Evolutionary conservation across 2,888 invertebrate species (phyloP).

Genomic region (Melolontha melolontha): DNA sequence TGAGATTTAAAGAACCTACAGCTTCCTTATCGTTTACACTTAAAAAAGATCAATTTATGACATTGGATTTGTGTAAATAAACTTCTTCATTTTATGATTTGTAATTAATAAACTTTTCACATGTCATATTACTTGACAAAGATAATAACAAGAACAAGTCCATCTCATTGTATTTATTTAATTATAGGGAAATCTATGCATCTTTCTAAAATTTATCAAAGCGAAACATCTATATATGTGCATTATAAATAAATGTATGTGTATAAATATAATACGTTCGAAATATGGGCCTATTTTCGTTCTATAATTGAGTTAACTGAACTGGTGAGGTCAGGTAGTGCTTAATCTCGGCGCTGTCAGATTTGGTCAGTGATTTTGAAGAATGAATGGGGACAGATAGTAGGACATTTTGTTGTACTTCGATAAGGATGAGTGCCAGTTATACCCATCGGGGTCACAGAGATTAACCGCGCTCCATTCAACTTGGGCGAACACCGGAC

Average conservation of each 20-base stretch:
- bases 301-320: constrained; percentile 39
- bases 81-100: no score
- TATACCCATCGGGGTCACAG: constrained; percentile 35
- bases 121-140: neutral
- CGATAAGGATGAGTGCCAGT: constrained; percentile 35
- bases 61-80: no score
- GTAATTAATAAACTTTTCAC: no score
- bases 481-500: constrained; percentile 34
- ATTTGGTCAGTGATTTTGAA: constrained; percentile 40
- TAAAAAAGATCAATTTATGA: no score
- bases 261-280: constrained; percentile 28
- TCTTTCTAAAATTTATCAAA: constrained; percentile 27
- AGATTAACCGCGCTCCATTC: constrained; percentile 37
- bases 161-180: constrained; percentile 28
- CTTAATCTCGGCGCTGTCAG: constrained; percentile 35
- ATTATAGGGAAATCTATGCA: constrained; percentile 32
- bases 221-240: constrained; percentile 26
- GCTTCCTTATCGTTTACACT: no score
- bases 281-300: constrained; percentile 30
- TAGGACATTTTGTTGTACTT: constrained; percentile 38
- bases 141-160: constrained; percentile 5
- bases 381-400: constrained; percentile 39
- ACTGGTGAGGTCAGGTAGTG: constrained; percentile 39
- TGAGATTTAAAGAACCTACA: no score
- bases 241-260: constrained; percentile 21